Evolutionary conservation across 2,888 invertebrate species (phyloP).

Genomic region (Margaritifera margaritifera): DNA sequence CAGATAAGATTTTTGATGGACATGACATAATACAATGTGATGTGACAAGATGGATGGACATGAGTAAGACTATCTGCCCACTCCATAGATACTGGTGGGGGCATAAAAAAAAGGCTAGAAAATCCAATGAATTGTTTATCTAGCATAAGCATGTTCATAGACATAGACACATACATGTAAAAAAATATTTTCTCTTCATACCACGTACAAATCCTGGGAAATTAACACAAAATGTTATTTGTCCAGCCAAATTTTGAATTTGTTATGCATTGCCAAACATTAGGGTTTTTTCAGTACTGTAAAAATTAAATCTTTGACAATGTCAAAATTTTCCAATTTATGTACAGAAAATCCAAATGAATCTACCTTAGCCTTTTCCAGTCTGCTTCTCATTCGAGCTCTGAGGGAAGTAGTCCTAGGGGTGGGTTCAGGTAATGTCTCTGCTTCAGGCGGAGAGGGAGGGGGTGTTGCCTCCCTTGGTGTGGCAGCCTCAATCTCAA

Average conservation of each 20-base stretch:
- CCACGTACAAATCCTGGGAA: no score
- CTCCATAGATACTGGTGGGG: no score
- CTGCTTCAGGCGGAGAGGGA: slow-evolving; percentile 11
- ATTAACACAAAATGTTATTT: background rate
- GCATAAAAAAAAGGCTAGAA: no score
- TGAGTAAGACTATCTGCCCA: no score
- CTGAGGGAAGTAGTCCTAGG: slow-evolving; percentile 47
- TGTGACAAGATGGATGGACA: no score
- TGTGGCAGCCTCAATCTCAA: slow-evolving; percentile 16
- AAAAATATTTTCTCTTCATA: no score
- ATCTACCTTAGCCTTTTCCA: slow-evolving; percentile 59
- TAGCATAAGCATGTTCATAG: no score
- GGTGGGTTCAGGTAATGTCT: slow-evolving; percentile 16
- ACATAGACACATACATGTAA: no score
- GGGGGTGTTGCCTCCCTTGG: slow-evolving; percentile 20
- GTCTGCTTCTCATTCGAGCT: slow-evolving; percentile 49
- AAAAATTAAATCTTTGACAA: background rate
- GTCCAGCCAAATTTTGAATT: background rate
- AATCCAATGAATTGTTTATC: no score
- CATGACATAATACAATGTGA: no score
- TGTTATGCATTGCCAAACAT: no score
- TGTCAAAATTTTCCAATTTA: background rate
- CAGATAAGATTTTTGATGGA: no score
- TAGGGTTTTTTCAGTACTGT: background rate
- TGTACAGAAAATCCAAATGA: background rate